Percentiles rank a stretch among this genome's conserved stretches.
phyloP scores from a whole-genome alignment of 2,113 vertebrate genomes.

The Ophiodon elongatus region DNA sequence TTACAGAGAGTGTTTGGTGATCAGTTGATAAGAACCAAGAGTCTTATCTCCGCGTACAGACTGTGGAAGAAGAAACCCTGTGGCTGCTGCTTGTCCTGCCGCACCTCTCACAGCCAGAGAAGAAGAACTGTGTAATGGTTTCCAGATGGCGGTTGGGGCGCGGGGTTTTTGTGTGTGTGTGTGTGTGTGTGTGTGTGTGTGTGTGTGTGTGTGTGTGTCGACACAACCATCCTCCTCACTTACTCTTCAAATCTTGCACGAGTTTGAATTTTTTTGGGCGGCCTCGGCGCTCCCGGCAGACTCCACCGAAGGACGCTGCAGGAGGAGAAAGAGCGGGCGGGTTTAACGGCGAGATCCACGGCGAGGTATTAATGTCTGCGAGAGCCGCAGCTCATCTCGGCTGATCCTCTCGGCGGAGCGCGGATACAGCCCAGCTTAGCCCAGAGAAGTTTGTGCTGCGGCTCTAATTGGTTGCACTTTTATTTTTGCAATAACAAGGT shows the following conservation, averaged over 20 bases:
- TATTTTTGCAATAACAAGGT: slow-evolving; percentile 58
- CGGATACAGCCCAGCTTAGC: slow-evolving; percentile 45
- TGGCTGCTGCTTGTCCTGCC: slow-evolving; percentile 42
- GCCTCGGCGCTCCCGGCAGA: slow-evolving; percentile 54
- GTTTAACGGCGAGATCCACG: slow-evolving; percentile 36
- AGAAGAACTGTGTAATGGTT: slow-evolving; percentile 68
- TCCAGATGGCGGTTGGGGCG: slow-evolving; percentile 68
- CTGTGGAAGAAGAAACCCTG: neutral
- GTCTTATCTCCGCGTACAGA: neutral
- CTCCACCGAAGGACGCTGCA: slow-evolving; percentile 64
- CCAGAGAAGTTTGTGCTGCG: slow-evolving; percentile 24
- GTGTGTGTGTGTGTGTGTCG: slow-evolving; percentile 14
- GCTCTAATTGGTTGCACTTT: slow-evolving; percentile 67
- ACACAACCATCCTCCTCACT: slow-evolving; percentile 64
- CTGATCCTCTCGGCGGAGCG: slow-evolving; percentile 53
- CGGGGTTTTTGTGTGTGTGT: no score
- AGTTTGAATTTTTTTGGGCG: slow-evolving; percentile 39
- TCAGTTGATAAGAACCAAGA: neutral
- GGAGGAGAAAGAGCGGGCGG: slow-evolving; percentile 41
- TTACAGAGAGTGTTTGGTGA: neutral
- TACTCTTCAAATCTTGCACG: slow-evolving; percentile 30
- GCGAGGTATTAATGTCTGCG: slow-evolving; percentile 58
- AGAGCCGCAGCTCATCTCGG: slow-evolving; percentile 58
- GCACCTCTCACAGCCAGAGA: slow-evolving; percentile 57
- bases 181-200: no score